Base-by-base conservation (phyloP, 2,797 vertebrate species). In the Myotis findleyi region DNA sequence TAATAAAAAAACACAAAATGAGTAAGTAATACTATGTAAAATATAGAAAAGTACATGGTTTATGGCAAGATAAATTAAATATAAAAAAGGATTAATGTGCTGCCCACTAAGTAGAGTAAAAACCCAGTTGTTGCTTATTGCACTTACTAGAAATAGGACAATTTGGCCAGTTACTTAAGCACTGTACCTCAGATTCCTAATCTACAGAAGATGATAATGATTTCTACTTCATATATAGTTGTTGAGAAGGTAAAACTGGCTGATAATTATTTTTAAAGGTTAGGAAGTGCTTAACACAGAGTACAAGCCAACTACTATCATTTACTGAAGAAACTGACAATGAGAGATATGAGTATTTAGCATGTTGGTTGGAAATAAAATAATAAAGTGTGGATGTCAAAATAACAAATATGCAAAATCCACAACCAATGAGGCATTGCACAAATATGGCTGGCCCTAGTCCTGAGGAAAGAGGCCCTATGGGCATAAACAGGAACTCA, bases 281-380 rank as follows among this genome's bases (percentile, higher is more conserved):
- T 13, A 88, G 30, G 64, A 71, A 72, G 3, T 79, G 2, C 6
- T 87, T 47, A 79, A 10, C 9, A 55, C 27, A 3, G 30, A 51
- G 3, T 64, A 75, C 1, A 4, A 71, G 33, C 21, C 44, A 66
- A 23, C 7, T 89, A 11, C 9, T 59, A 0, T 73, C 36, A 82
- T 75, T 84, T 62, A 49, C 16, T 89, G 38, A 95, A 53, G 9
- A 21, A 59, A 2, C 72, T 88, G 47, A 92, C 87, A 93, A 66
- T 44, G 20, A 38, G 0, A 0, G 8, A 0, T 55, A 55, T 69
- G 55, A 41, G 4, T 51, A 87, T 55, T 89, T 87, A 38, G 16
- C 49, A 38, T 51, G 62, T 73, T 36, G 2, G 16, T 92, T 82
- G 3, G 77, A 85, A 93, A 38, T 69, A 62, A 76, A 94, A 62